Percentiles rank a stretch among this genome's conserved stretches.
Conservation (phyloP, 2,113 vertebrate species). For the Leucopsar rothschildi region DNA sequence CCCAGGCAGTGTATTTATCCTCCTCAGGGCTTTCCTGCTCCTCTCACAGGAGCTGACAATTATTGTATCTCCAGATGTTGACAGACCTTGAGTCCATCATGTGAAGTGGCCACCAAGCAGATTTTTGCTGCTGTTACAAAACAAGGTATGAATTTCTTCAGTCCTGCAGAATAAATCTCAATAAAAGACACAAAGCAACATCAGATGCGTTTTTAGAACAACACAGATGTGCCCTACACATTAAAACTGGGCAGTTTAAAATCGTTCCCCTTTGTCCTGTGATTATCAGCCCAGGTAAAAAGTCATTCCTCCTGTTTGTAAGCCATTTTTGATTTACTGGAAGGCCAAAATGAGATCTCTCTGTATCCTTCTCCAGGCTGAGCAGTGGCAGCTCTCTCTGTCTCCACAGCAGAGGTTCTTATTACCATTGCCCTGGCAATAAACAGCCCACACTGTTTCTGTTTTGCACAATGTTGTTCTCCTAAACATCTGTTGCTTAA, state of each 20-base stretch:
- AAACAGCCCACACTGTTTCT: background rate
- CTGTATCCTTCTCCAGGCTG: background rate
- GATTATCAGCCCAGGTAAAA: too few relatives aligned
- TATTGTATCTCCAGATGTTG: background rate
- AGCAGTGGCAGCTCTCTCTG: background rate
- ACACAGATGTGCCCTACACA: too few relatives aligned
- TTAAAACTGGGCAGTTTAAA: background rate
- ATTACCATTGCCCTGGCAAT: background rate
- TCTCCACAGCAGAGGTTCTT: background rate
- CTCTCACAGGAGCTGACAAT: background rate
- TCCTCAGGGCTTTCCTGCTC: background rate
- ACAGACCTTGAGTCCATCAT: background rate
- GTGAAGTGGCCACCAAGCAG: background rate
- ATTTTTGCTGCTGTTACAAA: background rate
- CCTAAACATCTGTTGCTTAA: background rate
- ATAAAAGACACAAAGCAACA: background rate
- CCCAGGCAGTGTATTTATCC: background rate
- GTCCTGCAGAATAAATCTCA: background rate
- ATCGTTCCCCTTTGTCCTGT: accelerated
- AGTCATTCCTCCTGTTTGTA: background rate
- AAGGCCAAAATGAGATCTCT: background rate
- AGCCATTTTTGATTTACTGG: background rate
- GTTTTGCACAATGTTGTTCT: background rate
- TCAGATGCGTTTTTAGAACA: background rate
- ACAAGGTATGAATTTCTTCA: background rate